Conservation (phyloP, 2,797 vertebrate genomes). For the Bradypus variegatus region DNA sequence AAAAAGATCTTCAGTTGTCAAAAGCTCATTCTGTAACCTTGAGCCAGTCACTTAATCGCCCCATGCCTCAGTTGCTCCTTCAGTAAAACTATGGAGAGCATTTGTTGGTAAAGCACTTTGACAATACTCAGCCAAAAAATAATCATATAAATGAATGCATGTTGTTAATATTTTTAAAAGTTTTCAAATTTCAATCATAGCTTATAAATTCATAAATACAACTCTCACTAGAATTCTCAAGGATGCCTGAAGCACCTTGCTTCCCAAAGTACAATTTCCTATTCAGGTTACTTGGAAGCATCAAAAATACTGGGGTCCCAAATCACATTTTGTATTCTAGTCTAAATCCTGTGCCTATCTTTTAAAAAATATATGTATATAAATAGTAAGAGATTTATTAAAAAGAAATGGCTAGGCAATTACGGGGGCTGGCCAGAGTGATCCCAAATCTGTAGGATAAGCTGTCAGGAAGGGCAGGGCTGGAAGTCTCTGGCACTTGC, state of each 20-base stretch:
- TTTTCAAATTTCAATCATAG: constrained; percentile 21
- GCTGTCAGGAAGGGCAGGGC: too few relatives aligned
- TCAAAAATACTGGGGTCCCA: background rate
- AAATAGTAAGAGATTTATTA: too few relatives aligned
- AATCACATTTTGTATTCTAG: background rate
- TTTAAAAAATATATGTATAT: too few relatives aligned
- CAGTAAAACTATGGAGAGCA: constrained; percentile 11
- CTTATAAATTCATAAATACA: constrained; percentile 18
- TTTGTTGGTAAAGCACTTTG: background rate
- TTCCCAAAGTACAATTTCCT: constrained; percentile 18
- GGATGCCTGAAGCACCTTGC: background rate
- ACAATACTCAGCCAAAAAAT: constrained; percentile 7
- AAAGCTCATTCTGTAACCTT: constrained; percentile 2
- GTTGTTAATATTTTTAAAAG: background rate
- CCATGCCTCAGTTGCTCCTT: constrained; percentile 21
- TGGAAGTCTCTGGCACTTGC: too few relatives aligned
- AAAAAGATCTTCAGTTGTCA: background rate
- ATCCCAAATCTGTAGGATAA: too few relatives aligned
- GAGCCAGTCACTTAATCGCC: background rate
- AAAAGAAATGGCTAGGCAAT: too few relatives aligned
- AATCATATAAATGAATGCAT: background rate
- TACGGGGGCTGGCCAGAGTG: too few relatives aligned
- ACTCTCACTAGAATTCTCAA: background rate
- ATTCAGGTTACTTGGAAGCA: constrained; percentile 6
- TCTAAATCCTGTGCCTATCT: background rate